Evolutionary conservation across 2,888 invertebrate species (phyloP), one percentile per base, ranked within the genome.

Genomic region (Ptychoptera albimana): DNA sequence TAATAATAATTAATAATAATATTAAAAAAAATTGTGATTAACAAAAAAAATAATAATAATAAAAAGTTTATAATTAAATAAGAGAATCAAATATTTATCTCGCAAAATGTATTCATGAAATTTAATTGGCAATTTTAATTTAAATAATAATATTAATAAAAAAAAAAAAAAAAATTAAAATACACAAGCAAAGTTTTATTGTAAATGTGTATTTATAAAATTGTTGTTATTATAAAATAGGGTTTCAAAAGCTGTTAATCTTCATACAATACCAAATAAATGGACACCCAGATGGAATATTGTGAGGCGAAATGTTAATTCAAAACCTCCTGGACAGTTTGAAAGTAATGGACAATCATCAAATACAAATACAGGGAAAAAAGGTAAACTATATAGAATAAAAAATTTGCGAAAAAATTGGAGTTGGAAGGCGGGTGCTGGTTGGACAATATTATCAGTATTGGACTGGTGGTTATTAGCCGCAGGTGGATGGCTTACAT

Each of bases 401-500:
- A 49, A 50, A 48, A 48, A 45, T 30, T 47, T 50, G 44, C 48
- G 47, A 43, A 45, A 45, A 46, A 49, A 48, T 42, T 52, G 52
- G 52, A 49, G 49, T 45, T 52, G 52, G 51, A 50, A 49, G 38
- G 51, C 50, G 38, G 50, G 51, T 35, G 50, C 49, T 30, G 48
- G 51, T 49, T 53, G 50, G 51, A 51, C 51, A 45, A 48, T 52
- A 42, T 49, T 53, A 48, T 52, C 52, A 47, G 45, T 53, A 50
- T 47, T 53, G 49, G 52, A 53, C 52, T 53, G 53, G 53, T 53
- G 53, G 53, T 52, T 52, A 49, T 52, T 53, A 48, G 51, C 52
- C 46, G 46, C 50, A 48, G 53, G 57, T 47, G 55, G 55, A 61
- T 75, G 76, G 72, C 67, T 73, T 57, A 74, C 70, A 63, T 74